phyloP scores from a whole-genome alignment of 1,140 invertebrate species.

The Vanessa atalanta region DNA sequence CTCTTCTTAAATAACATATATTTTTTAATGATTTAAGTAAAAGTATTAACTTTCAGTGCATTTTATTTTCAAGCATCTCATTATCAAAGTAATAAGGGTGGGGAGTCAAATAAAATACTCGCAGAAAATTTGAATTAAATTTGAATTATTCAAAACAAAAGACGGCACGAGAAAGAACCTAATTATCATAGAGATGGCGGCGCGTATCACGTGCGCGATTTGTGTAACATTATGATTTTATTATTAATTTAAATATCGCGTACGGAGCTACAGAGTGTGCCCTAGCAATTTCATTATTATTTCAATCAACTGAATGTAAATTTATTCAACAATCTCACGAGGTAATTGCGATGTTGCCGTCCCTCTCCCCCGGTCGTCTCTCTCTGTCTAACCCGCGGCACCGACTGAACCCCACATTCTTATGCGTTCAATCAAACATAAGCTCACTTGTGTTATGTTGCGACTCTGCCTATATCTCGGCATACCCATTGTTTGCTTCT shows the following conservation, averaged over 20 bases:
- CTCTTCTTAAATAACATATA: neutral
- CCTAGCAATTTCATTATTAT: conserved; percentile 80
- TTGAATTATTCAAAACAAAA: conserved; percentile 65
- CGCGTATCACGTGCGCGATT: conserved; percentile 66
- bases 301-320: conserved; percentile 80
- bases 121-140: conserved; percentile 46
- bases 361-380: conserved; percentile 45
- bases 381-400: conserved; percentile 51
- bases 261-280: conserved; percentile 71
- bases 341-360: conserved; percentile 74
- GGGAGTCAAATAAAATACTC: conserved; percentile 27
- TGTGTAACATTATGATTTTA: conserved; percentile 78
- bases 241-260: conserved; percentile 80
- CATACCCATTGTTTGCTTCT: conserved; percentile 60
- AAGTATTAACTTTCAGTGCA: neutral
- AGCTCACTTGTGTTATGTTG: conserved; percentile 57
- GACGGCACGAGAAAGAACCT: conserved; percentile 55
- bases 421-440: conserved; percentile 78
- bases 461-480: conserved; percentile 58
- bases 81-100: conserved; percentile 12
- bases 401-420: conserved; percentile 67
- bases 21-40: neutral
- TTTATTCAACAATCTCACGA: conserved; percentile 80
- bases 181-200: conserved; percentile 69
- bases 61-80: conserved; percentile 1